Conservation (phyloP, 2,113 vertebrate genomes). For the Puntigrus tetrazona region DNA sequence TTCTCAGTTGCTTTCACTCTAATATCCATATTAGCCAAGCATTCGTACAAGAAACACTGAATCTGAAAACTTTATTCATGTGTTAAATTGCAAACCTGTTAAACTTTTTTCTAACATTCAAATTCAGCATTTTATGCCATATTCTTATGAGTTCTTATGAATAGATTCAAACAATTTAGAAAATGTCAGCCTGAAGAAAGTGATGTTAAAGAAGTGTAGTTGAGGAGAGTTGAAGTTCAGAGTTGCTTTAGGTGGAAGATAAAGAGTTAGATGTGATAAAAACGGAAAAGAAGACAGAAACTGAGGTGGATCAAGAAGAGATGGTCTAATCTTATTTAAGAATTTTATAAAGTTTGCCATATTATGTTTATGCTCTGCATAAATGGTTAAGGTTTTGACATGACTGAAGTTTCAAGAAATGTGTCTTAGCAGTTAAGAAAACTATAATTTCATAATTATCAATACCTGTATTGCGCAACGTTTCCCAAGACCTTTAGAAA, state of each 20-base stretch:
- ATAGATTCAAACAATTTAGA: not conserved
- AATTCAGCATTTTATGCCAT: not conserved
- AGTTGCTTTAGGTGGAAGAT: not conserved
- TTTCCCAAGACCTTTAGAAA: not conserved
- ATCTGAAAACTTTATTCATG: not conserved
- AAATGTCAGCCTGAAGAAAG: not conserved
- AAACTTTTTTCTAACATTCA: not conserved
- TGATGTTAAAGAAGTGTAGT: not conserved
- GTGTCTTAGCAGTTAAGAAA: not conserved
- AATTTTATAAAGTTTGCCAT: not conserved
- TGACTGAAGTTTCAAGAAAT: not conserved
- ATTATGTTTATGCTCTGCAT: not conserved
- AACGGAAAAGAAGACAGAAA: not conserved
- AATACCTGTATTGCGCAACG: not conserved
- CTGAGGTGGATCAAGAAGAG: not conserved
- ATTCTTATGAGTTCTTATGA: not conserved
- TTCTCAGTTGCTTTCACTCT: not conserved
- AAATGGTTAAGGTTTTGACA: not conserved
- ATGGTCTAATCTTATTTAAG: not conserved
- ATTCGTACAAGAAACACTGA: not conserved
- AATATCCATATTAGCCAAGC: not conserved
- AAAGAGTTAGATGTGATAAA: not conserved
- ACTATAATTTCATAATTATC: not conserved
- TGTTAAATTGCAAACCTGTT: not conserved
- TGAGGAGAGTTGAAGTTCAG: not conserved